phyloP scores from a whole-genome alignment of 1,140 invertebrate species.

The Amphibalanus amphitrite region DNA sequence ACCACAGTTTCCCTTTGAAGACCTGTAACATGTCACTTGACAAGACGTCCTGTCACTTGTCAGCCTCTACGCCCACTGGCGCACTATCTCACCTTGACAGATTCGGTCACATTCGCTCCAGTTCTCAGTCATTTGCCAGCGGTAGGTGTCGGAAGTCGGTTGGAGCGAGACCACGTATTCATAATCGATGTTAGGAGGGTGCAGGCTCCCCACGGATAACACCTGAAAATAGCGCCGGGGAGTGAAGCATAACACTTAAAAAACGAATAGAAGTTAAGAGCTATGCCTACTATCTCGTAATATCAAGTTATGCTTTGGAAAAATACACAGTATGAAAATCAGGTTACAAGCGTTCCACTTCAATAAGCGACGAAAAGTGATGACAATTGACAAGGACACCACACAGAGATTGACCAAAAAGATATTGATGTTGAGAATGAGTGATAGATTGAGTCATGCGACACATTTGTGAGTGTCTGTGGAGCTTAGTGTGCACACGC shows the following conservation, averaged over 20 bases:
- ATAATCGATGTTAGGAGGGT: slow-evolving; percentile 52
- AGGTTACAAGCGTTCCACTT: too few species aligned
- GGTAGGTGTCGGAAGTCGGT: slow-evolving; percentile 26
- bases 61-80: background rate
- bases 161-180: slow-evolving; percentile 47
- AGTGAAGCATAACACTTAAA: too few species aligned
- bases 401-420: too few species aligned
- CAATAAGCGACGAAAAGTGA: too few species aligned
- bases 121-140: slow-evolving; percentile 30
- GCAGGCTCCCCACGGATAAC: slow-evolving; percentile 46
- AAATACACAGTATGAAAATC: too few species aligned
- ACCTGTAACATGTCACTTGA: background rate
- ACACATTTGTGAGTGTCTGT: too few species aligned
- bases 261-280: slow-evolving; percentile 2
- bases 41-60: background rate
- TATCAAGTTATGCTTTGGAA: too few species aligned
- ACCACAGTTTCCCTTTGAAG: too few species aligned
- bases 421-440: background rate
- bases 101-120: slow-evolving; percentile 41
- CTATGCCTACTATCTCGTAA: too few species aligned
- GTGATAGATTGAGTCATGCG: slow-evolving; percentile 1
- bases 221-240: slow-evolving; percentile 33
- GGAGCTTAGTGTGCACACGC: too few species aligned
- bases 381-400: too few species aligned
- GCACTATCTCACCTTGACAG: slow-evolving; percentile 40